Percentiles rank a stretch among this genome's conserved stretches.
Evolutionary conservation across 30 jellyfish, hydroid and myxozoan species (phyloP).

Genomic region (Mastigias papua): DNA sequence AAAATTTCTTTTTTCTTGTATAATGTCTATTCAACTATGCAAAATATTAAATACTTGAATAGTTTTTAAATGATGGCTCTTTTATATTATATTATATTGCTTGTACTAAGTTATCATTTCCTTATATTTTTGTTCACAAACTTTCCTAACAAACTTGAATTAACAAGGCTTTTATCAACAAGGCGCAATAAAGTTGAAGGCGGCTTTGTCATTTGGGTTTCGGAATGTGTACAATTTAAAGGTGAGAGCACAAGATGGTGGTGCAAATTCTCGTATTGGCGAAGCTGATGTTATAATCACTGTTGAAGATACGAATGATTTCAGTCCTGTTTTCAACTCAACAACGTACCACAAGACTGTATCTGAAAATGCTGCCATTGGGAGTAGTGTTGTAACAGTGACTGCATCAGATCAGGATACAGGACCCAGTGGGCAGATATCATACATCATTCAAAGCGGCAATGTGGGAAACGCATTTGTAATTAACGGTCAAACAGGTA

Average conservation of each 20-base stretch:
- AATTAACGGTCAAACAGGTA: slow-evolving; percentile 78
- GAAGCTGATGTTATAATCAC: slow-evolving; percentile 22
- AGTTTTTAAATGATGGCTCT: too few relatives aligned
- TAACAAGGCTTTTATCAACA: too few relatives aligned
- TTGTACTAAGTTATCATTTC: too few relatives aligned
- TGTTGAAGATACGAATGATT: slow-evolving; percentile 65
- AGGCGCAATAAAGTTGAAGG: slow-evolving; percentile 46
- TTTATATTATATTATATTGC: too few relatives aligned
- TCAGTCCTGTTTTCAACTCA: slow-evolving; percentile 47
- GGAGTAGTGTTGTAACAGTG: slow-evolving; percentile 48
- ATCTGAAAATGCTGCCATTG: slow-evolving; percentile 43
- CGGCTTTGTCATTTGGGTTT: slow-evolving; percentile 62
- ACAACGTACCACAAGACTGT: slow-evolving; percentile 26
- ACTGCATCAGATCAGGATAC: slow-evolving; percentile 86
- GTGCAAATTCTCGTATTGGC: slow-evolving; percentile 52
- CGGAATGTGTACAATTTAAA: slow-evolving; percentile 40
- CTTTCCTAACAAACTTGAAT: too few relatives aligned
- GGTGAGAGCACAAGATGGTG: slow-evolving; percentile 70
- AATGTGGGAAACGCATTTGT: slow-evolving; percentile 54
- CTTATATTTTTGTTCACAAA: too few relatives aligned
- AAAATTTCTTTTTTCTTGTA: too few relatives aligned
- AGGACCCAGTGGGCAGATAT: slow-evolving; percentile 81
- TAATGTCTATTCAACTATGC: too few relatives aligned
- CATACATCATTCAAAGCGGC: slow-evolving; percentile 76
- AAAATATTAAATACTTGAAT: too few relatives aligned